Evolutionary conservation across 1,140 invertebrate species (phyloP), one percentile per base, ranked within the genome.

Genomic region (Euschistus heros): DNA sequence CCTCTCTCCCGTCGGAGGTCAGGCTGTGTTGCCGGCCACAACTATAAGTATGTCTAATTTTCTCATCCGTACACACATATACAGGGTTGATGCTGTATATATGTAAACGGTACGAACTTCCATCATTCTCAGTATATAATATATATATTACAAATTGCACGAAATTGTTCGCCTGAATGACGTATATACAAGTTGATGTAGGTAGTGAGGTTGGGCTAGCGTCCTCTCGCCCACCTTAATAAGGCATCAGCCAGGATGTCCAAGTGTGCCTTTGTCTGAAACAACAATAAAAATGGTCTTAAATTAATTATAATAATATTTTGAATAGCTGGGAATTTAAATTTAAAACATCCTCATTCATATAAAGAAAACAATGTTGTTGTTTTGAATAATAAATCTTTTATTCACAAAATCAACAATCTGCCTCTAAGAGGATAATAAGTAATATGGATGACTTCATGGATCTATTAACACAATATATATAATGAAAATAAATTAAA

Each of bases 191-290:
- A 18, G 24, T 60, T 30, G 54, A 47, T 26, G 26, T 20, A 26
- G 44, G n/a, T 20, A 4, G 17, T 22, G 59, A 27, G 17, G 61
- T 17, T 30, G 26, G 42, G 62, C 82, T 89, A 91, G 79, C 89
- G 89, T 73, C 91, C 91, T 78, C 91, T 82, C 71, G 91, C 91
- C 91, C 91, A 94, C 75, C 91, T 85, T 69, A 95, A 79, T 70
- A 94, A 82, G 72, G 92, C 92, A 77, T 95, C 92, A 54, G 92
- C 92, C 74, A 95, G 77, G 68, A 95, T 89, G 79, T 94, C 92
- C 77, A 95, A 80, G 77, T 95, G 92, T 70, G 91, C 90, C 77
- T 94, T 94, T 72, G 91, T 94, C 92, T 95, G 86, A 69, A 88
- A 85, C 72, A 76, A 47, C 3, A 47, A 47, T 72, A 71, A 66